phyloP scores from a whole-genome alignment of 2,113 vertebrate genomes.

The Actenoides hombroni region DNA sequence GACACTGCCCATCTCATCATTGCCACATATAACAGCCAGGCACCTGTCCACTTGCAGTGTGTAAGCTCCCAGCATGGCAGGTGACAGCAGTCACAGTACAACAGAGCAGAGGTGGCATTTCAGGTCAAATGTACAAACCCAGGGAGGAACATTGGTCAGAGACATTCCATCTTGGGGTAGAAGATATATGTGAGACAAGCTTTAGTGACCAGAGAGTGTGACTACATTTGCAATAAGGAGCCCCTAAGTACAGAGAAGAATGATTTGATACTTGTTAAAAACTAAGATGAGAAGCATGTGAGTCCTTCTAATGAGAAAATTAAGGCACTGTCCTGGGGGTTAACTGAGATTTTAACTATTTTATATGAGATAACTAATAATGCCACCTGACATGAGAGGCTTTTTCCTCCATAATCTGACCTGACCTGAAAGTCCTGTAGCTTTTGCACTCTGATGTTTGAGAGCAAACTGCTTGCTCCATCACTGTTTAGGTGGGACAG shows the following conservation, averaged over 20 bases:
- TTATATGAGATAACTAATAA: not conserved
- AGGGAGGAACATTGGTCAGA: fast-evolving
- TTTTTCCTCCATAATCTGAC: not conserved
- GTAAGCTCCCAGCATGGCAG: fast-evolving
- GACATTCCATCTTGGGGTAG: not conserved
- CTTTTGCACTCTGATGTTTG: not conserved
- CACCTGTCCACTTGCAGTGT: too few species aligned
- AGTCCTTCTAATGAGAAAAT: not conserved
- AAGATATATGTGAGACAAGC: not conserved
- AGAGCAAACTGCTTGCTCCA: not conserved
- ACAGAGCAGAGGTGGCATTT: not conserved
- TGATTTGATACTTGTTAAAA: not conserved
- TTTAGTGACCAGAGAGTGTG: not conserved
- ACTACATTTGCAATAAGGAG: not conserved
- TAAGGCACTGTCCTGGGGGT: not conserved
- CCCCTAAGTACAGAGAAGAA: not conserved
- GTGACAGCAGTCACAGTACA: not conserved
- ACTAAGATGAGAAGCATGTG: not conserved
- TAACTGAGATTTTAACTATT: not conserved
- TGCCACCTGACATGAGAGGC: not conserved
- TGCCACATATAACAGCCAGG: not conserved
- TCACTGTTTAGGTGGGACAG: not conserved
- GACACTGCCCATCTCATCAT: not conserved
- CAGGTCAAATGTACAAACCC: not conserved
- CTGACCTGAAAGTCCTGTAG: not conserved